phyloP scores from a whole-genome alignment of 1,140 invertebrate species.

The Sitobion miscanthi region DNA sequence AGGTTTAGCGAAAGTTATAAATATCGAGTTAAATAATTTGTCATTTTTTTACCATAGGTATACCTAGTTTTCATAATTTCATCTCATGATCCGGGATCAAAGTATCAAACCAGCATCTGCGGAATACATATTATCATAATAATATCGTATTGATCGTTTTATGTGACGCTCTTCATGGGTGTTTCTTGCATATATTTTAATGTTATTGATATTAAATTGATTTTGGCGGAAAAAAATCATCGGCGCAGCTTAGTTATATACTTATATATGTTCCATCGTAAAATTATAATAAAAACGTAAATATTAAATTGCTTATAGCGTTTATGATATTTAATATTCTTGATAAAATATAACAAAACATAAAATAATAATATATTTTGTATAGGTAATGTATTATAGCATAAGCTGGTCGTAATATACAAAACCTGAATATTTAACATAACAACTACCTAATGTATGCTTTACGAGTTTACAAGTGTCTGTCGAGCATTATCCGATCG shows the following conservation, averaged over 20 bases:
- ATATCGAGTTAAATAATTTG: not conserved
- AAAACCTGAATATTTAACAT: slow-evolving; percentile 38
- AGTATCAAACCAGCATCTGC: not conserved
- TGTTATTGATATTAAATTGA: not conserved
- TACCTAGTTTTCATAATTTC: not conserved
- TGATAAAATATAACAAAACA: slow-evolving; percentile 16
- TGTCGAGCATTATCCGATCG: slow-evolving; percentile 26
- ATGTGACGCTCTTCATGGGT: not conserved
- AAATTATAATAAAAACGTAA: not conserved
- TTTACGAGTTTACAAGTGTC: slow-evolving; percentile 36
- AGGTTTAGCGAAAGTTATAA: not conserved
- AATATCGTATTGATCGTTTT: not conserved
- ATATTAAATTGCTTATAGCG: not conserved
- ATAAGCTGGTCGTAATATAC: slow-evolving; percentile 23
- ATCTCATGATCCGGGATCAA: not conserved
- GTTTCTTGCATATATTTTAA: slow-evolving; percentile 19
- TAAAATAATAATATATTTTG: slow-evolving; percentile 4
- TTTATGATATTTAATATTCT: slow-evolving; percentile 6
- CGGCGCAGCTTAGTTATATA: not conserved
- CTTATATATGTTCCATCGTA: not conserved
- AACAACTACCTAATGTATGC: slow-evolving; percentile 32
- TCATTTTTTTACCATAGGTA: not conserved
- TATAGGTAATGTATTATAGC: not conserved
- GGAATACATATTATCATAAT: not conserved
- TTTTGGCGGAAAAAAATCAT: not conserved